phyloP scores from a whole-genome alignment of 2,113 vertebrate species.

The Pycnonotus jocosus region DNA sequence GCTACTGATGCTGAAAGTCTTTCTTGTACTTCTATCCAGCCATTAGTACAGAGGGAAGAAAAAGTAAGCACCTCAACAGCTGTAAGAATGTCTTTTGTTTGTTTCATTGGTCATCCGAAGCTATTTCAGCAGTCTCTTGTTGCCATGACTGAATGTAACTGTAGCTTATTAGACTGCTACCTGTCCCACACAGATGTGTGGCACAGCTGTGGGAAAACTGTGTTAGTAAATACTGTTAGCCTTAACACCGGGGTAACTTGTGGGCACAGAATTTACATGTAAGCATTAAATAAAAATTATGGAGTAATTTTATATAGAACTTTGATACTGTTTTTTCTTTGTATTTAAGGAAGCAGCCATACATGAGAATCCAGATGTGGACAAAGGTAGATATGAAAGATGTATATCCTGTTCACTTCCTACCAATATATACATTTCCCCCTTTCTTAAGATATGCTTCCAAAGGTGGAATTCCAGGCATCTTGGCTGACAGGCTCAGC shows the following conservation, averaged over 20 bases:
- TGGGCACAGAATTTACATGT: neutral
- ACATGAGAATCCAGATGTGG: slow-evolving; percentile 66
- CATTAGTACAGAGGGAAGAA: slow-evolving; percentile 54
- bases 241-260: neutral
- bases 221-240: neutral
- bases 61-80: slow-evolving; percentile 66
- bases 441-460: neutral
- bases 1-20: slow-evolving; percentile 64
- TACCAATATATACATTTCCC: neutral
- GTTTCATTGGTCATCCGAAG: neutral
- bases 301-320: neutral
- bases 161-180: neutral
- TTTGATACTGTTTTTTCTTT: neutral
- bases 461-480: neutral
- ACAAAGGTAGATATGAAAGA: slow-evolving; percentile 75
- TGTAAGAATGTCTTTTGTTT: slow-evolving; percentile 70
- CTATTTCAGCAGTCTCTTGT: neutral
- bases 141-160: neutral
- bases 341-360: slow-evolving; percentile 77
- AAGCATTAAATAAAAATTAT: neutral
- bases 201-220: neutral
- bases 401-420: neutral
- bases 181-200: neutral
- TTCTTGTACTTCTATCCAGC: slow-evolving; percentile 44
- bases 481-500: neutral